Conservation (phyloP, 1,140 invertebrate species). For the Babylonia areolata region DNA sequence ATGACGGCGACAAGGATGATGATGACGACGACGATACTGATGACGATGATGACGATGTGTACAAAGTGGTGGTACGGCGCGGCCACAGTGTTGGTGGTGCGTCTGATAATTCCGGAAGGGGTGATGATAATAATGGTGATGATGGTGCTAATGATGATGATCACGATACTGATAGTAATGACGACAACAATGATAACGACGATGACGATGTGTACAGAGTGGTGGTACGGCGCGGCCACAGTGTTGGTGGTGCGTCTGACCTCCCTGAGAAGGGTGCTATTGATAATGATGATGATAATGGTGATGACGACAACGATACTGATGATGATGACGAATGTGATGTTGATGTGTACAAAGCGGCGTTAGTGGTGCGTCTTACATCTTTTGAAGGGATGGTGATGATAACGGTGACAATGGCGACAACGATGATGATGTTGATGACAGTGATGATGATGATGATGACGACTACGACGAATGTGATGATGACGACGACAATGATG, state of each 20-base stretch:
- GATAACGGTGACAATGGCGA: background rate
- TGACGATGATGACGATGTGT: background rate
- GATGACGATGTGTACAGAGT: background rate
- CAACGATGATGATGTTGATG: too few species aligned
- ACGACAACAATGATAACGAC: background rate
- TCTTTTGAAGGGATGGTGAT: background rate
- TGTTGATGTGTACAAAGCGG: too few species aligned
- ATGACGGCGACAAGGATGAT: background rate
- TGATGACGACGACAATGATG: too few species aligned
- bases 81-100: too few species aligned
- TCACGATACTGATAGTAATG: background rate
- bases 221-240: background rate
- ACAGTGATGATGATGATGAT: too few species aligned
- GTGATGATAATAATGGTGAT: background rate
- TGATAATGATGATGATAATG: too few species aligned
- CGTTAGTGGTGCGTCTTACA: background rate
- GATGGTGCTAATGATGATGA: background rate
- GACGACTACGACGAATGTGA: too few species aligned
- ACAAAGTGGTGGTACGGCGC: too few species aligned
- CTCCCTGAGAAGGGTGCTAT: background rate
- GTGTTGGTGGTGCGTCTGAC: background rate
- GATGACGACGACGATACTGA: background rate
- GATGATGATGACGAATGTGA: too few species aligned
- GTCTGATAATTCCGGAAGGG: too few species aligned
- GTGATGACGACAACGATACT: too few species aligned